Evolutionary conservation across 2,113 vertebrate genomes (phyloP).

Genomic region (Urocolius indicus): DNA sequence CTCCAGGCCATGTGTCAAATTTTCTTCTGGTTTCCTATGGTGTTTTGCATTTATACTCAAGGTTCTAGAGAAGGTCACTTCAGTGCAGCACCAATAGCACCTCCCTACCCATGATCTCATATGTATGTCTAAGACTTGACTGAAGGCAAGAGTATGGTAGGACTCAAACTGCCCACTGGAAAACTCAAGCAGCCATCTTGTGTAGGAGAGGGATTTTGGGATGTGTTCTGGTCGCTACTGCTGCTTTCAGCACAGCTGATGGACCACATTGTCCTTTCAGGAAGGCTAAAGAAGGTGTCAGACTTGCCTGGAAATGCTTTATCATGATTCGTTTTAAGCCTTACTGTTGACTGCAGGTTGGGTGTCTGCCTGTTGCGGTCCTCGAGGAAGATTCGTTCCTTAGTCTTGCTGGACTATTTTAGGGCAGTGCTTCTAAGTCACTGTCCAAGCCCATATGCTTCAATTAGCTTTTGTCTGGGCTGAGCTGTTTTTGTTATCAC

Average conservation of each 20-base stretch:
- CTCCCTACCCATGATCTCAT: not conserved
- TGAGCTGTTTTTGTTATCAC: slow-evolving; percentile 53
- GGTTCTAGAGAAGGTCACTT: slow-evolving; percentile 51
- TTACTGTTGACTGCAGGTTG: not conserved
- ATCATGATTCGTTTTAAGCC: not conserved
- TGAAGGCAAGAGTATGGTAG: not conserved
- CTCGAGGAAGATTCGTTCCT: slow-evolving; percentile 29
- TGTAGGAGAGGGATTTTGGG: not conserved
- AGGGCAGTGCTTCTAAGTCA: not conserved
- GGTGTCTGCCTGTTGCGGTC: not conserved
- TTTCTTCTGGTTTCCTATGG: slow-evolving; percentile 7
- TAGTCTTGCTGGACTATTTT: slow-evolving; percentile 34
- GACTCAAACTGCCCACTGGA: not conserved
- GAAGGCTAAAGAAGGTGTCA: not conserved
- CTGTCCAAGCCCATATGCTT: not conserved
- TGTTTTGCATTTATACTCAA: slow-evolving; percentile 53
- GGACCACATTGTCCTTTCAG: not conserved
- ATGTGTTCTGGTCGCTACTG: not conserved
- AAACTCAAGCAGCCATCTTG: not conserved
- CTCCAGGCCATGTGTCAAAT: slow-evolving; percentile 14
- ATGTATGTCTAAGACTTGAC: not conserved
- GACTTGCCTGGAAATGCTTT: not conserved
- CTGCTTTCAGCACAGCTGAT: not conserved
- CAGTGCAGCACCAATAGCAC: slow-evolving; percentile 17
- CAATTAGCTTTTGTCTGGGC: slow-evolving; percentile 55